These are phyloP conservation scores for Cetoscarus ocellatus DNA, from an alignment of 2,797 vertebrate species.

Conservation along the genomic window DNA sequence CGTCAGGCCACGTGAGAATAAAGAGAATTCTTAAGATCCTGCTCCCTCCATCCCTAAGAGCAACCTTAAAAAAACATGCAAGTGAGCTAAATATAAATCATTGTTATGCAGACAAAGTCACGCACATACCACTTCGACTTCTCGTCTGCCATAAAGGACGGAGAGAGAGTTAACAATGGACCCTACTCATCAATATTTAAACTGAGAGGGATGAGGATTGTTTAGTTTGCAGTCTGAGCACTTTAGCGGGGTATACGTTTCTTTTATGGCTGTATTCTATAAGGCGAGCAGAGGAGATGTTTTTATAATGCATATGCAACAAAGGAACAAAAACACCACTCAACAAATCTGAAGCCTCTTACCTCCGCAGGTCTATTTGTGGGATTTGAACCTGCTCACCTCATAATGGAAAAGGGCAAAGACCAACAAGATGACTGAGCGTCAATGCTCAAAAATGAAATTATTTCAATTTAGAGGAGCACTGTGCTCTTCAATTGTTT, in stretches of 20 bases:
- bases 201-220: conserved; percentile 18
- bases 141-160: neutral
- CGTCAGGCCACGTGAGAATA: neutral
- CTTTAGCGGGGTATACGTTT: conserved; percentile 18
- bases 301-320: conserved; percentile 21
- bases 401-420: conserved; percentile 8
- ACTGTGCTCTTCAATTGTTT: conserved; percentile 12
- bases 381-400: neutral
- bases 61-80: conserved; percentile 3
- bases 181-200: conserved; percentile 45
- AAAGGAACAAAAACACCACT: conserved; percentile 14
- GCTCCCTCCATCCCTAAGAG: neutral
- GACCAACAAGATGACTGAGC: conserved; percentile 4
- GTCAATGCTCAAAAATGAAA: conserved; percentile 13
- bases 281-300: conserved; percentile 8
- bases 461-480: conserved; percentile 24
- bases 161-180: conserved; percentile 34
- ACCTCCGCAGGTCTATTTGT: neutral
- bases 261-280: conserved; percentile 19
- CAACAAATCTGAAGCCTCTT: neutral
- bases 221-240: conserved; percentile 4
- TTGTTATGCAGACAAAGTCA: conserved; percentile 46
- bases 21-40: neutral
- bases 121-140: conserved; percentile 19
- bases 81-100: conserved; percentile 28